Evolutionary conservation across 2,113 vertebrate genomes (phyloP).

Genomic region (Cryptotis parvus): DNA sequence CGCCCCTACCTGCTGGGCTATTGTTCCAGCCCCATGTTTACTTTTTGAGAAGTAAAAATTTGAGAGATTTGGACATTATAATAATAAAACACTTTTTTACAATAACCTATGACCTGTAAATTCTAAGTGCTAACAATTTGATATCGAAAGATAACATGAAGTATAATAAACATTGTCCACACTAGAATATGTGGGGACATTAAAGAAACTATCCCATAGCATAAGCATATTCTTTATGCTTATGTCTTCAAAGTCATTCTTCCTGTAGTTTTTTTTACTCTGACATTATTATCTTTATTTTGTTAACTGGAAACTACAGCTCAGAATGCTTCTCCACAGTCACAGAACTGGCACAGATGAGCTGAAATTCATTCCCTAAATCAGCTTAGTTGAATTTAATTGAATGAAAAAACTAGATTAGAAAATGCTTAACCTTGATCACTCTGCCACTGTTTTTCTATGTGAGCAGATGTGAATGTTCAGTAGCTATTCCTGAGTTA

Average conservation of each 20-base stretch:
- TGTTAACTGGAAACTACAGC: not conserved
- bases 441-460: not conserved
- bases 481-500: not conserved
- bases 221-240: too few relatives aligned
- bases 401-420: not conserved
- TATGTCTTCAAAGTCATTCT: constrained; percentile 15
- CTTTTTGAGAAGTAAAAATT: not conserved
- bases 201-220: too few relatives aligned
- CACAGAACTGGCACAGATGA: not conserved
- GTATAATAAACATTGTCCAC: not conserved
- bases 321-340: not conserved
- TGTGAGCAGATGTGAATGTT: not conserved
- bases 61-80: not conserved
- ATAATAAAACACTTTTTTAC: constrained; percentile 24
- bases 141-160: not conserved
- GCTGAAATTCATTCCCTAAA: not conserved
- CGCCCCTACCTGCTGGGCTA: too few relatives aligned
- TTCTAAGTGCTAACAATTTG: constrained; percentile 43
- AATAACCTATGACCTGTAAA: not conserved
- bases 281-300: constrained; percentile 13
- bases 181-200: not conserved
- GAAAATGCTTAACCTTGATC: not conserved
- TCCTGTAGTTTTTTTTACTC: not conserved
- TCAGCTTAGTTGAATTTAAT: constrained; percentile 26
- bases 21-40: too few relatives aligned